These are phyloP conservation scores for Synergus itoensis DNA, from an alignment of 2,888 invertebrate genomes.

Conservation along the genomic window DNA sequence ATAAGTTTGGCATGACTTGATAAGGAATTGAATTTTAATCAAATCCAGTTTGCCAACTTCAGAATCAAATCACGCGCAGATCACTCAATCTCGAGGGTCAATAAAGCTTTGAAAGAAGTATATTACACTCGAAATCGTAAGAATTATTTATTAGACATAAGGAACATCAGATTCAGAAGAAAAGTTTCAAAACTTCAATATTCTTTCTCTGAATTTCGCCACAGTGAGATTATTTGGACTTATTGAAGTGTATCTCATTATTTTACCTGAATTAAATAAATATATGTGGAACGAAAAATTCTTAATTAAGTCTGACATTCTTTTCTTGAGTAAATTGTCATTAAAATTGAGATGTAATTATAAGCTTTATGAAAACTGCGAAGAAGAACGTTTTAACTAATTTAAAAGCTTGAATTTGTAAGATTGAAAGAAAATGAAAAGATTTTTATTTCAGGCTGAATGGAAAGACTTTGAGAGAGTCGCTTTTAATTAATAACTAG, in stretches of 20 bases:
- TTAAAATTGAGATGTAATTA: not conserved
- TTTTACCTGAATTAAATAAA: not conserved
- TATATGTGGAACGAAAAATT: not conserved
- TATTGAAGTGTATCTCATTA: not conserved
- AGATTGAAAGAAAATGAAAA: not conserved
- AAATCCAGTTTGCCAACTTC: constrained; percentile 21
- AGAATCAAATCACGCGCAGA: constrained; percentile 7
- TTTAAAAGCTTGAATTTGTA: not conserved
- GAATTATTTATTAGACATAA: not conserved
- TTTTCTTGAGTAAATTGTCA: not conserved
- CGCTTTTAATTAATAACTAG: not conserved
- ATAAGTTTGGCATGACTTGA: not conserved
- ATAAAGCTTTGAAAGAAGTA: constrained; percentile 2
- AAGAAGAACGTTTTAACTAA: not conserved
- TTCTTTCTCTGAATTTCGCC: not conserved
- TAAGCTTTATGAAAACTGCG: not conserved
- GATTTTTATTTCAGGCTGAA: not conserved
- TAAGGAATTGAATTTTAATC: constrained; percentile 23
- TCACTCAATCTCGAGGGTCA: not conserved
- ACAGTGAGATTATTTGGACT: not conserved
- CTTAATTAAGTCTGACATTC: not conserved
- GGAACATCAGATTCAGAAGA: not conserved
- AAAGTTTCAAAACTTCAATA: not conserved
- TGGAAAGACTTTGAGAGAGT: not conserved
- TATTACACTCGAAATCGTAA: not conserved